Percentiles rank a stretch among this genome's conserved stretches.
phyloP scores from a whole-genome alignment of 2,888 invertebrate species.

The Euphydryas editha region DNA sequence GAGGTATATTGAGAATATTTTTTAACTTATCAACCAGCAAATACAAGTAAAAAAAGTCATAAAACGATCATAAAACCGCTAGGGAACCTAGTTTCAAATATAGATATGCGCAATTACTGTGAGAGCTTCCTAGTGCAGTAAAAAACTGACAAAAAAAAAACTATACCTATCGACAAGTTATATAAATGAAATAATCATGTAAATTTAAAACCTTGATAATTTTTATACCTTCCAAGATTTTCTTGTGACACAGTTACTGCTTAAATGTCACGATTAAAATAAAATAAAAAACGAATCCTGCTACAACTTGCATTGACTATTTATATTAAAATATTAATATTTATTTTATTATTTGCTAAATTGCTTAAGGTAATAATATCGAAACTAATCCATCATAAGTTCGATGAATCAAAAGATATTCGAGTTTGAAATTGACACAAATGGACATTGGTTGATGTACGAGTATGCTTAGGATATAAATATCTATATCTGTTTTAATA shows the following conservation, averaged over 20 bases:
- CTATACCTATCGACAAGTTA: neutral
- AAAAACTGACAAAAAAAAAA: neutral
- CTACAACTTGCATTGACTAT: no score
- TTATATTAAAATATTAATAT: no score
- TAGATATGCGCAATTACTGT: neutral
- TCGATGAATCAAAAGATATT: slow-evolving; percentile 3
- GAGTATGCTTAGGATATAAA: neutral
- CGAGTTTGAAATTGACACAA: neutral
- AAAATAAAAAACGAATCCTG: no score
- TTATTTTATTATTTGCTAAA: no score
- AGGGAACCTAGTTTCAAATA: neutral
- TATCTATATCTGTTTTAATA: neutral
- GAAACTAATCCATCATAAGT: neutral
- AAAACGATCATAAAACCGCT: neutral
- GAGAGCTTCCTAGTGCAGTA: neutral
- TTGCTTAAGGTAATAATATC: neutral
- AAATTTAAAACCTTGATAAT: neutral
- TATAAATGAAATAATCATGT: slow-evolving; percentile 2
- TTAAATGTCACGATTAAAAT: no score
- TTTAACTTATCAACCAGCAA: no score
- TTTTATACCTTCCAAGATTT: no score
- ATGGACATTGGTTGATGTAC: neutral
- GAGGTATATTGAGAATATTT: no score
- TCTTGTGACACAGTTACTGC: no score
- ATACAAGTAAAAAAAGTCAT: no score